Base-by-base conservation (phyloP, 2,888 invertebrate species). In the Busseola fusca region DNA sequence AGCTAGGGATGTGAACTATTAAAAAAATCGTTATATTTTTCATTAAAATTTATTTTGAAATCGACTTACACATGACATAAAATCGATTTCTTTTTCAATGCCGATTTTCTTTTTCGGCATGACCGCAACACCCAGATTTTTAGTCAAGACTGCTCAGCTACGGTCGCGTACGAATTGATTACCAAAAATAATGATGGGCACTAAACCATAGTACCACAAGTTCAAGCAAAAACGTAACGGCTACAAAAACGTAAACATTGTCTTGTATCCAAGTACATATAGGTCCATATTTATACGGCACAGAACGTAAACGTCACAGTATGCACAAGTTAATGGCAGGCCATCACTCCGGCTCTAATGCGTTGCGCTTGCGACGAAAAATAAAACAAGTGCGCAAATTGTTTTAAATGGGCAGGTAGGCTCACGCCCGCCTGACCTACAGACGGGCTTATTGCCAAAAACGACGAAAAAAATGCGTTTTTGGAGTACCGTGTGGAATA, bases 331-430 rank as follows among this genome's bases (percentile, higher is more conserved):
- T 93, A 92, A 93, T 93, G 90, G 90, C 91, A 80, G 85, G 76
- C 88, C 91, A 91, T 91, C 90, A 91, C 89, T 88, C 87, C 83
- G 87, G 80, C 84, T 87, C 92, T 93, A 92, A 93, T 91, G 91
- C 90, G 87, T 69, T 76, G 69, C 84, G 87, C 87, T 62, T 64
- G 60, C 86, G 87, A 87, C 88, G 84, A 79, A 88, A 92, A 92
- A 92, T 85, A 92, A 91, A 88, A 91, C 85, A 87, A 91, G 88
- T 88, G 87, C 87, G 87, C 91, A 94, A 95, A 95, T 95, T 95
- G 94, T 94, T 95, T 95, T 93, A 95, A 95, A 95, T 94, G 93
- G 87, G 90, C 94, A 94, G 94, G 93, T 93, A 93, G 91, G 91
- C 90, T 87, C 91, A 86, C 90, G 92, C 89, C 91, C 91, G 93